Evolutionary conservation across 2,888 invertebrate genomes (phyloP).

Genomic region (Alsophila aescularia): DNA sequence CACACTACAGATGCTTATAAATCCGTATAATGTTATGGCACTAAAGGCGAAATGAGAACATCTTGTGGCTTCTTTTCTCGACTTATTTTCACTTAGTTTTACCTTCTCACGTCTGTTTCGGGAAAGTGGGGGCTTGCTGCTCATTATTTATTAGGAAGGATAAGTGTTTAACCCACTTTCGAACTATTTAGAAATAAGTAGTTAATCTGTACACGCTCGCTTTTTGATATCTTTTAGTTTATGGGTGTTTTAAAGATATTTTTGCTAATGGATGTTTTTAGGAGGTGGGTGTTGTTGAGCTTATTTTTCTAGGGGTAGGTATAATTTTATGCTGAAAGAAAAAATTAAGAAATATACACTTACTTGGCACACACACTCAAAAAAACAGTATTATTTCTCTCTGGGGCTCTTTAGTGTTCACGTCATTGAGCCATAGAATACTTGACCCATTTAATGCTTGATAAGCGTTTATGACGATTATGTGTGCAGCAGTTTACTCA

Average conservation of each 20-base stretch:
- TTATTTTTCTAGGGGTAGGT: too few relatives aligned
- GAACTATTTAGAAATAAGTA: slow-evolving; percentile 32
- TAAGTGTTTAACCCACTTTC: slow-evolving; percentile 39
- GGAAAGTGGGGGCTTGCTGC: slow-evolving; percentile 24
- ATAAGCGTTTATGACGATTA: too few relatives aligned
- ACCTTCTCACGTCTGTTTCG: slow-evolving; percentile 33
- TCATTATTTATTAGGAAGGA: slow-evolving; percentile 39
- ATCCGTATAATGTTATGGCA: slow-evolving; percentile 35
- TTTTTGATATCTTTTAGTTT: slow-evolving; percentile 7
- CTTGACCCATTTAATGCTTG: too few relatives aligned
- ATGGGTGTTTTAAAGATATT: neutral
- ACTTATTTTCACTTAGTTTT: slow-evolving; percentile 39
- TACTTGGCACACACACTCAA: too few relatives aligned
- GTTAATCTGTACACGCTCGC: slow-evolving; percentile 26
- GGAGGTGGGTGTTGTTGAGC: too few relatives aligned
- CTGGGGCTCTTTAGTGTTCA: too few relatives aligned
- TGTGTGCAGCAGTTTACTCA: too few relatives aligned
- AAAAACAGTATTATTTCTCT: too few relatives aligned
- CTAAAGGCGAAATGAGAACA: slow-evolving; percentile 33
- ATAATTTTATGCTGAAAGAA: too few relatives aligned
- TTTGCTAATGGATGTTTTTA: neutral
- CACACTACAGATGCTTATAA: slow-evolving; percentile 27
- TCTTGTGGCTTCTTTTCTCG: slow-evolving; percentile 29
- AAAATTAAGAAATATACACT: too few relatives aligned
- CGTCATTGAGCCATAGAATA: too few relatives aligned